Percentiles rank a stretch among this genome's conserved stretches.
Conservation (phyloP, 2,113 vertebrate species). For the Otis tarda region DNA sequence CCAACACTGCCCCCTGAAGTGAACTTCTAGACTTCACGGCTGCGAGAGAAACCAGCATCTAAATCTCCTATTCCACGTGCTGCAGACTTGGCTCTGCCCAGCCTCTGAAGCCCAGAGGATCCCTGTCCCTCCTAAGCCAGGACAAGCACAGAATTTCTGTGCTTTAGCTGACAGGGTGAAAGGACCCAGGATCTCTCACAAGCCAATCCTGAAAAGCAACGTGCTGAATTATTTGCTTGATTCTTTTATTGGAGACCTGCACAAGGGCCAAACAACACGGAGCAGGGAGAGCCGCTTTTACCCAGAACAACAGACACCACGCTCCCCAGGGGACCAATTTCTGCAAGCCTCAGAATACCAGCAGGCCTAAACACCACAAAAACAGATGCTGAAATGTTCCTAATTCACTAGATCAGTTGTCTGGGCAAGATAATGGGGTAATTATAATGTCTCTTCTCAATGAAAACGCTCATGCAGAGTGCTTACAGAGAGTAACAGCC, state of each 20-base stretch:
- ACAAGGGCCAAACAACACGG: not conserved
- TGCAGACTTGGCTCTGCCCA: not conserved
- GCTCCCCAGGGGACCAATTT: not conserved
- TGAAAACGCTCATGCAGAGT: not conserved
- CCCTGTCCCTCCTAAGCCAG: not conserved
- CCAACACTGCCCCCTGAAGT: not conserved
- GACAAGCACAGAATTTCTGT: not conserved
- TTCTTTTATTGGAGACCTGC: not conserved
- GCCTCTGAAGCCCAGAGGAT: not conserved
- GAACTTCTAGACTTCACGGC: not conserved
- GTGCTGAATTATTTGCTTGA: not conserved
- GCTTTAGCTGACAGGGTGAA: not conserved
- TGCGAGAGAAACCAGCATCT: not conserved
- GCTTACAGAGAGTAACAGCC: not conserved
- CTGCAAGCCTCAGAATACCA: not conserved
- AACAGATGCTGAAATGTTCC: not conserved
- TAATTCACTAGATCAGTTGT: not conserved
- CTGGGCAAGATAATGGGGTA: not conserved
- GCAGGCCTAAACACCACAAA: not conserved
- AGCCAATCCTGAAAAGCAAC: not conserved
- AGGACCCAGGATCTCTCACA: too few species aligned
- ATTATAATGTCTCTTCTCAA: not conserved
- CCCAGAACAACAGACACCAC: not conserved
- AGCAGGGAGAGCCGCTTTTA: not conserved
- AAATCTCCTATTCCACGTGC: fast-evolving